Conservation (phyloP, 2,888 invertebrate genomes). For the Lithophane ornitopus region DNA sequence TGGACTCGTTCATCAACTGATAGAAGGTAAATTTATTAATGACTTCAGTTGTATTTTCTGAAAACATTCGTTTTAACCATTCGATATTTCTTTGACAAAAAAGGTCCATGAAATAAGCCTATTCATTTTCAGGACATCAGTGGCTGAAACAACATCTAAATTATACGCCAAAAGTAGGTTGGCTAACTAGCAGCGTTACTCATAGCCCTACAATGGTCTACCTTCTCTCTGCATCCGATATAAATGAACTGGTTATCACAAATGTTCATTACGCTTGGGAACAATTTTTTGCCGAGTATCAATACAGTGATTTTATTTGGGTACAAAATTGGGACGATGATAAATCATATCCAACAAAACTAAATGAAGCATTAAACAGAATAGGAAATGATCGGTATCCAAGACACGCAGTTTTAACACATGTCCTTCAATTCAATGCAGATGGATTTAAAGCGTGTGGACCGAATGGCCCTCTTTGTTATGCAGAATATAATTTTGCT, state of each 20-base stretch:
- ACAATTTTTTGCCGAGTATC: constrained; percentile 96
- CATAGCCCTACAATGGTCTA: constrained; percentile 98
- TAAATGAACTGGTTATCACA: constrained; percentile 96
- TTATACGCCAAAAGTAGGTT: constrained; percentile 94
- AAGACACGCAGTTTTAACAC: constrained; percentile 80
- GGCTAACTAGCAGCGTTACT: constrained; percentile 99
- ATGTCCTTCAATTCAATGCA: constrained; percentile 84
- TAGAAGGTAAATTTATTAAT: constrained; percentile 92
- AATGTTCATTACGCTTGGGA: constrained; percentile 98
- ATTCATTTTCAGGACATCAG: constrained; percentile 93
- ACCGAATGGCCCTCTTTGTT: constrained; percentile 78
- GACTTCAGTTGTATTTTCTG: not conserved
- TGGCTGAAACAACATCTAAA: constrained; percentile 96
- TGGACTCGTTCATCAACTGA: constrained; percentile 96
- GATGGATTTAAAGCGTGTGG: constrained; percentile 83
- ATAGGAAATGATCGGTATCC: constrained; percentile 82
- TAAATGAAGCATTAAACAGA: constrained; percentile 78
- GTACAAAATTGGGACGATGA: constrained; percentile 94
- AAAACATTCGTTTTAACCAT: not conserved
- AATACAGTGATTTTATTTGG: constrained; percentile 97
- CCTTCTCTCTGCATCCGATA: constrained; percentile 94
- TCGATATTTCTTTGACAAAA: not conserved
- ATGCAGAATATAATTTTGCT: constrained; percentile 91
- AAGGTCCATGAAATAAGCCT: not conserved
- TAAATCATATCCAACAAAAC: constrained; percentile 69